Evolutionary conservation across 2,113 vertebrate genomes (phyloP).

Genomic region (Myrmophylax atrothorax): DNA sequence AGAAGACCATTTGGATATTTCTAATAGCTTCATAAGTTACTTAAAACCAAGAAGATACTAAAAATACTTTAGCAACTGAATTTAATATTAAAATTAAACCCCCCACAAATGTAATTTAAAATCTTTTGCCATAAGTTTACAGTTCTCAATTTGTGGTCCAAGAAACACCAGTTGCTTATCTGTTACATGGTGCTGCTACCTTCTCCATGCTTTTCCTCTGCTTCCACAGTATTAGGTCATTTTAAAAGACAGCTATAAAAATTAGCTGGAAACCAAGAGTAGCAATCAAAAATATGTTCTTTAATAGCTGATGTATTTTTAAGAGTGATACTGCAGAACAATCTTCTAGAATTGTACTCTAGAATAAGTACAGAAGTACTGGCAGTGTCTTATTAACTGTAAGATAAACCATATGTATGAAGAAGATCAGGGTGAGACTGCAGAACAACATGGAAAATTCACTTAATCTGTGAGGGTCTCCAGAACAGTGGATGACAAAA

Average conservation of each 20-base stretch:
- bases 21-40: slow-evolving; percentile 78
- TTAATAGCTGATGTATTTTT: background rate
- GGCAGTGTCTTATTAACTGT: background rate
- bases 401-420: background rate
- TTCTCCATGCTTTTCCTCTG: background rate
- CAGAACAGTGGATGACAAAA: background rate
- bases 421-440: background rate
- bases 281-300: background rate
- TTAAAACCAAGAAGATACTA: slow-evolving; percentile 65
- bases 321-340: background rate
- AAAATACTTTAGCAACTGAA: background rate
- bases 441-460: background rate
- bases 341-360: background rate
- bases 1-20: slow-evolving; percentile 84
- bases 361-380: background rate
- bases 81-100: background rate
- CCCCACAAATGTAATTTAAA: background rate
- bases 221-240: background rate
- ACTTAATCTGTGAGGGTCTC: background rate
- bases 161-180: background rate
- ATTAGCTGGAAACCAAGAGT: background rate
- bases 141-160: background rate
- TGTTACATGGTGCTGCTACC: background rate
- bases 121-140: background rate
- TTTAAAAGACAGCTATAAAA: background rate